Percentiles rank a stretch among this genome's conserved stretches.
Conservation (phyloP, 1,140 invertebrate genomes). For the Colletes gigas region DNA sequence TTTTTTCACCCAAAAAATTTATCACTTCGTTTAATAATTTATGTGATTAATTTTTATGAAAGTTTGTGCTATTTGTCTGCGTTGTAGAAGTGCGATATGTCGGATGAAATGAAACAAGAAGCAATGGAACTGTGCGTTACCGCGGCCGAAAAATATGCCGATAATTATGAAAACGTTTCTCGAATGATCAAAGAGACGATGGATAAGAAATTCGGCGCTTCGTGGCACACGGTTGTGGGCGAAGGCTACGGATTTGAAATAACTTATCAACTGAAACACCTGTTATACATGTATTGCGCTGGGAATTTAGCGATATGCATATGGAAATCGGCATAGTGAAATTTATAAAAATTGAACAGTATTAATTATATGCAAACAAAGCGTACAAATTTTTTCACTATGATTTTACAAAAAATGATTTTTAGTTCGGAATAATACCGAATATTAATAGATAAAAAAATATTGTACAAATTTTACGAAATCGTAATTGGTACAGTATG, state of each 20-base stretch:
- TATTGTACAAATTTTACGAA: slow-evolving; percentile 6
- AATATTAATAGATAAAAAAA: neutral
- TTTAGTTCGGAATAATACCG: neutral
- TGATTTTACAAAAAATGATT: neutral
- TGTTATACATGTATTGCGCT: slow-evolving; percentile 96
- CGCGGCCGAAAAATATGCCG: slow-evolving; percentile 94
- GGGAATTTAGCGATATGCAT: slow-evolving; percentile 95
- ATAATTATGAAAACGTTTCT: slow-evolving; percentile 88
- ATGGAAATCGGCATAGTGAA: slow-evolving; percentile 87
- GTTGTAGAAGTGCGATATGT: slow-evolving; percentile 93
- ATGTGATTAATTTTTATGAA: neutral
- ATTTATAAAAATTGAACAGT: neutral
- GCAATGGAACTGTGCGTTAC: slow-evolving; percentile 95
- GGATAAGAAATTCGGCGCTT: slow-evolving; percentile 97
- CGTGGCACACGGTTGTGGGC: slow-evolving; percentile 96
- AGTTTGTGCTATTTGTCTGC: neutral
- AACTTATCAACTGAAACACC: slow-evolving; percentile 95
- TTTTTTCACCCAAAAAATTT: neutral
- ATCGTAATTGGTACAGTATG: neutral
- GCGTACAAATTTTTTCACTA: slow-evolving; percentile 26
- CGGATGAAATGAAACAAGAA: slow-evolving; percentile 95
- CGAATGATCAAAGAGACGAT: slow-evolving; percentile 96
- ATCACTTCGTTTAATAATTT: neutral
- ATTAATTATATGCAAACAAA: neutral
- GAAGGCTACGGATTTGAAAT: slow-evolving; percentile 97